phyloP scores from a whole-genome alignment of 2,888 invertebrate species.

The Spisula solida region DNA sequence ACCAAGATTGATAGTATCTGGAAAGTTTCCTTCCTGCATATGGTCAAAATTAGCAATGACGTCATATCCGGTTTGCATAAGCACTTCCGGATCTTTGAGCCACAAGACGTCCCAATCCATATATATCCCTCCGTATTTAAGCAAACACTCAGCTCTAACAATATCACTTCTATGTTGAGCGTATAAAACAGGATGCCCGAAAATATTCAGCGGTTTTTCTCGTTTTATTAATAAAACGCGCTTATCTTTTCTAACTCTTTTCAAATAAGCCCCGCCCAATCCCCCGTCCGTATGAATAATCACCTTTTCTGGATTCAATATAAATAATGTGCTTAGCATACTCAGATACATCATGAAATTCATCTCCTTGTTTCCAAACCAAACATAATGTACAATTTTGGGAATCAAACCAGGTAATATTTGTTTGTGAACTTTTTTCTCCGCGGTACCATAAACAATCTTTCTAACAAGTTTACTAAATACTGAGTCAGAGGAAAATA shows the following conservation, averaged over 20 bases:
- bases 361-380: conserved; percentile 81
- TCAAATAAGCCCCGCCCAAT: conserved; percentile 81
- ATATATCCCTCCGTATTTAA: conserved; percentile 86
- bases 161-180: conserved; percentile 84
- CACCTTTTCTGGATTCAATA: conserved; percentile 81
- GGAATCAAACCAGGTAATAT: conserved; percentile 77
- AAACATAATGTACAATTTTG: conserved; percentile 85
- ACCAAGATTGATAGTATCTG: conserved; percentile 79
- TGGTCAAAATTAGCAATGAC: conserved; percentile 84
- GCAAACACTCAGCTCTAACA: conserved; percentile 83
- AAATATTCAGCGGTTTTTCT: conserved; percentile 75
- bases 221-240: conserved; percentile 74
- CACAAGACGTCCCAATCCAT: conserved; percentile 86
- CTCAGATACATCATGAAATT: conserved; percentile 85
- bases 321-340: conserved; percentile 81
- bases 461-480: conserved; percentile 74
- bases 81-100: conserved; percentile 78
- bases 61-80: conserved; percentile 78
- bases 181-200: conserved; percentile 78
- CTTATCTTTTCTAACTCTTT: conserved; percentile 75
- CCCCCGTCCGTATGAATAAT: conserved; percentile 83
- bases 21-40: conserved; percentile 77
- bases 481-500: conserved; percentile 74
- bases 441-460: conserved; percentile 77
- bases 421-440: conserved; percentile 61